These are phyloP conservation scores for Candidula unifasciata DNA, from an alignment of 2,888 invertebrate genomes.

Conservation along the genomic window DNA sequence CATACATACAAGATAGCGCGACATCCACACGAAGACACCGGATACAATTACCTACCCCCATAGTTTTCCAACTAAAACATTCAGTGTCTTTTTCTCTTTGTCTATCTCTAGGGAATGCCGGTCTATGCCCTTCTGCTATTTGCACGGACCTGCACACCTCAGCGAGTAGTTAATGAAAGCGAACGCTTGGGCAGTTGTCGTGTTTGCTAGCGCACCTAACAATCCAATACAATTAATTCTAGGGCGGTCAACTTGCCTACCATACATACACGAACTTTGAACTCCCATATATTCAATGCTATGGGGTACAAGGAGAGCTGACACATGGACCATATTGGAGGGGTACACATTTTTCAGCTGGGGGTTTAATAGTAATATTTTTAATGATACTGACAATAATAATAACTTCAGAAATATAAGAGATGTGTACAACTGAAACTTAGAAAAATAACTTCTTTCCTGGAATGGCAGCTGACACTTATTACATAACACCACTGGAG, in stretches of 20 bases:
- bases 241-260: conserved; percentile 30
- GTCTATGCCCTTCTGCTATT: conserved; percentile 27
- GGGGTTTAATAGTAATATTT: too few relatives aligned
- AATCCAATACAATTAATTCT: conserved; percentile 30
- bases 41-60: not conserved
- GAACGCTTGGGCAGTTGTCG: not conserved
- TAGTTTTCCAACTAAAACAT: not conserved
- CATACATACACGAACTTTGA: not conserved
- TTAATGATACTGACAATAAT: too few relatives aligned
- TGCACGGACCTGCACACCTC: conserved; percentile 30
- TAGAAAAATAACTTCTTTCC: too few relatives aligned
- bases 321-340: not conserved
- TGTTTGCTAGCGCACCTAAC: conserved; percentile 28
- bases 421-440: too few relatives aligned
- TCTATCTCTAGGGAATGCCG: conserved; percentile 1
- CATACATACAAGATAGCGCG: not conserved
- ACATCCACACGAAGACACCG: not conserved
- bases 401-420: too few relatives aligned
- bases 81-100: not conserved
- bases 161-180: not conserved
- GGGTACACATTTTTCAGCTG: too few relatives aligned
- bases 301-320: too few relatives aligned
- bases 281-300: not conserved
- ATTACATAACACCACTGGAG: too few relatives aligned
- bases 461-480: too few relatives aligned